A percentile compares a stretch with the other conserved stretches of the same genome.
phyloP scores from a whole-genome alignment of 2,797 vertebrate species.

The Peromyscus eremicus region DNA sequence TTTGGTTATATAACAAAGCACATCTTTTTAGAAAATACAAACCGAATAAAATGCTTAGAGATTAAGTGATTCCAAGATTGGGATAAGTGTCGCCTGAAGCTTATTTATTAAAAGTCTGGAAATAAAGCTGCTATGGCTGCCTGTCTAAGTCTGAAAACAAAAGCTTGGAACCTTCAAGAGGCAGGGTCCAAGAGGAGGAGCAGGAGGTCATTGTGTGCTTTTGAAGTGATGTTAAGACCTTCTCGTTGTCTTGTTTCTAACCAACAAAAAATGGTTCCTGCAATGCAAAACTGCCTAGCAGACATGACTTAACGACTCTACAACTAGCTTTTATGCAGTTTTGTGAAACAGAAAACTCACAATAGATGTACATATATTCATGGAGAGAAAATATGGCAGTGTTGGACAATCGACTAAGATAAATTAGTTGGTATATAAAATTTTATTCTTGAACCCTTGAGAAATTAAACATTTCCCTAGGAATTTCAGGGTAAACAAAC shows the following conservation, averaged over 20 bases:
- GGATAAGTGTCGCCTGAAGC: neutral
- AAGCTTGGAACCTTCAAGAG: neutral
- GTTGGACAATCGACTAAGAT: neutral
- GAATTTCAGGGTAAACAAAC: neutral
- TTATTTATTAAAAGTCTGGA: neutral
- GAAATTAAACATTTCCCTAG: slow-evolving; percentile 5
- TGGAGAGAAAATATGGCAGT: neutral
- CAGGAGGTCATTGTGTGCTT: too few relatives aligned
- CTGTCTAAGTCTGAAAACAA: neutral
- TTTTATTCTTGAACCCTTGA: neutral
- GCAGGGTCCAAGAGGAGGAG: too few relatives aligned
- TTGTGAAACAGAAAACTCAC: neutral
- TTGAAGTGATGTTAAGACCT: neutral
- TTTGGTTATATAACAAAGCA: neutral
- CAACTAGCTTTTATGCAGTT: neutral
- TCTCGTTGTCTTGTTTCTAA: neutral
- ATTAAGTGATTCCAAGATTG: neutral
- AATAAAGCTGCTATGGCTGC: too few relatives aligned
- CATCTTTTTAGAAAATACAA: neutral
- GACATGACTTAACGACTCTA: neutral
- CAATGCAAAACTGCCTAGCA: neutral
- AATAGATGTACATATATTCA: neutral
- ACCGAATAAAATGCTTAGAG: neutral
- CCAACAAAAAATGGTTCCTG: neutral
- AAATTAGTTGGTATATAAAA: neutral